Conservation (phyloP, 2,797 vertebrate species). For the Acrocephalus scirpaceus region DNA sequence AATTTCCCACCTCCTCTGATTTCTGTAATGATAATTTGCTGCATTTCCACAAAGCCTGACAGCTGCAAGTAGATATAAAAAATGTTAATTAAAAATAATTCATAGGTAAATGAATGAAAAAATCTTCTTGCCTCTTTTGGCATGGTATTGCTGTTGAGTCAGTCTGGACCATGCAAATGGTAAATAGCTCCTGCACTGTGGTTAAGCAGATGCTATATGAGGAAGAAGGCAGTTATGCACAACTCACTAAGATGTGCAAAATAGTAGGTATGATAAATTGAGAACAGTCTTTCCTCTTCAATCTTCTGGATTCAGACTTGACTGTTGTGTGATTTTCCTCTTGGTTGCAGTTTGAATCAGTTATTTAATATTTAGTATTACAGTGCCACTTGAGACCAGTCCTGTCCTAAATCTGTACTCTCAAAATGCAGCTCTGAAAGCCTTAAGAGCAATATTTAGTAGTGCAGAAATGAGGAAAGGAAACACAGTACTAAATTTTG, state of each 20-base stretch:
- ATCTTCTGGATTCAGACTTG: conserved; percentile 33
- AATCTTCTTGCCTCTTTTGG: not conserved
- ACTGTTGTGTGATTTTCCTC: conserved; percentile 39
- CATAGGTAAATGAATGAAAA: not conserved
- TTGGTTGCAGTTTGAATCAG: conserved; percentile 45
- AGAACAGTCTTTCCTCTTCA: conserved; percentile 31
- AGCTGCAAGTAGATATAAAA: not conserved
- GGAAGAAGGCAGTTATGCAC: not conserved
- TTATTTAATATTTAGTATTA: conserved; percentile 70
- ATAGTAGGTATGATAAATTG: not conserved
- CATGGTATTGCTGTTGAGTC: not conserved
- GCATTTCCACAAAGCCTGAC: not conserved
- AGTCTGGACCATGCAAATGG: not conserved
- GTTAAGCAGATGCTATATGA: not conserved
- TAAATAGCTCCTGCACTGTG: not conserved
- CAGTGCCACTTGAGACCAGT: conserved; percentile 39
- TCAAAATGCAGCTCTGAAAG: conserved; percentile 39
- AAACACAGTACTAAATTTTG: conserved; percentile 26
- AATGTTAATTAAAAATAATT: not conserved
- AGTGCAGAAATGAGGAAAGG: not conserved
- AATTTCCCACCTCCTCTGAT: not conserved
- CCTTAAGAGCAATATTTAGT: conserved; percentile 54
- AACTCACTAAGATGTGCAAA: not conserved
- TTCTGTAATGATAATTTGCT: not conserved
- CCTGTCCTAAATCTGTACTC: conserved; percentile 43